Base-by-base conservation (phyloP, 2,797 vertebrate species). In the Ctenosaura bakeri region DNA sequence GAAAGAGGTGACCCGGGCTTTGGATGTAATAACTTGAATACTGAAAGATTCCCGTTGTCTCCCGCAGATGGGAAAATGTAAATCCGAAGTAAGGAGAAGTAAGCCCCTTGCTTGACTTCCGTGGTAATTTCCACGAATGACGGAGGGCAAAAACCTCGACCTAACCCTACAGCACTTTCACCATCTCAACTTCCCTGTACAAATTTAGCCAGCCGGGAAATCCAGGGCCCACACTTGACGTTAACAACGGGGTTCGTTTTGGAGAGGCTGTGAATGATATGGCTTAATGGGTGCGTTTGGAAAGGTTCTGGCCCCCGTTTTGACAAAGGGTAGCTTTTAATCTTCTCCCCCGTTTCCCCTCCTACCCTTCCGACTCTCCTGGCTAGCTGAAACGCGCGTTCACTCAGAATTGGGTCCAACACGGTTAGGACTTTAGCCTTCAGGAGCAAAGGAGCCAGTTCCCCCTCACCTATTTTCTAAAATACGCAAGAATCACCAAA, bases 391-490 rank as follows among this genome's bases (percentile, higher is more conserved):
- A 12, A 8, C 16, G 38, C 13, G 42, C 29, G 14, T 38, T 59
- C 22, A 35, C 29, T 35, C n/a, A 6, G 18, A 38, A n/a, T 8
- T 78, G 20, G 9, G 56, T 59, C 4, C 56, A 14, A 59, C 13
- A 0, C 56, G 56, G 20, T 13, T 59, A 66, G 22, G 82, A 9
- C 5, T 35, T 8, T 8, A 56, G 20, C 6, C 20, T 73, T 22
- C 3, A n/a, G 42, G 66, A 2, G 16, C 64, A 20, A n/a, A 24
- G 18, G 6, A 12, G 3, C 3, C 8, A 6, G 20, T 1, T 52
- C 4, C 4, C 29, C 1, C 18, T 1, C 1, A 12, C 18, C 0
- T 3, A 18, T n/a, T 14, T 35, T 50, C 46, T 52, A 71, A n/a
- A 52, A 71, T 50, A 66, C 42, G 18, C 64, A n/a, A 24, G 24